Base-by-base conservation (phyloP, 2,113 vertebrate species). In the Melanerpes formicivorus region DNA sequence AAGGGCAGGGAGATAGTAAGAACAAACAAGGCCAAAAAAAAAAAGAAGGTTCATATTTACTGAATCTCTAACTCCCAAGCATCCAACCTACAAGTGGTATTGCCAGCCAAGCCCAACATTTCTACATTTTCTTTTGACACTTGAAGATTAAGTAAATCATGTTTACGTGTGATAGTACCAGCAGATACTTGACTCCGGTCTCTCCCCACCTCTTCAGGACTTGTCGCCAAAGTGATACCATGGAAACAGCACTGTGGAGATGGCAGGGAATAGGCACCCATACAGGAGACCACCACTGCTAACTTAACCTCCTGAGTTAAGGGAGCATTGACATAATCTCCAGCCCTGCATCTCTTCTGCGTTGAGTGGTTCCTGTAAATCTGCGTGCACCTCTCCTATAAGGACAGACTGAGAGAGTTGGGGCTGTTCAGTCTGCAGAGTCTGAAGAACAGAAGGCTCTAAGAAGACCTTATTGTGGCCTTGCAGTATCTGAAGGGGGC, bases 101-200 rank as follows among this genome's bases (percentile, higher is more conserved):
- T 89, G 65, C 76, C 87, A 88, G 82, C 84, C 27, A 2, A 82
- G 72, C 37, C 69, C 18, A 10, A 90, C 1, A 15, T 80, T 87
- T 75, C 32, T 58, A 37, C 88, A 88, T 94, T 94, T 92, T 93
- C 80, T 90, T 88, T 69, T 95, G 90, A 91, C 87, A 66, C 84
- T 32, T 79, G 48, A 63, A 95, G 87, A 95, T 96, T 91, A 96
- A n/a, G 48, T 29, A 85, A 84, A 72, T 77, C 72, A 30, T 9
- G 15, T 88, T 93, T 46, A 37, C 2, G 6, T 67, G 59, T 0
- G 58, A 95, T 90, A 92, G 81, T 84, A 92, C 94, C 95, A 96
- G 79, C 74, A 87, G 72, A 80, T 27, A 6, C 84, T 44, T 1
- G 10, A 64, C 92, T 92, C 89, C 11, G 1, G 30, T n/a, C 64